These are phyloP conservation scores for Ametastegia equiseti DNA, from an alignment of 2,888 invertebrate genomes.

Conservation along the genomic window DNA sequence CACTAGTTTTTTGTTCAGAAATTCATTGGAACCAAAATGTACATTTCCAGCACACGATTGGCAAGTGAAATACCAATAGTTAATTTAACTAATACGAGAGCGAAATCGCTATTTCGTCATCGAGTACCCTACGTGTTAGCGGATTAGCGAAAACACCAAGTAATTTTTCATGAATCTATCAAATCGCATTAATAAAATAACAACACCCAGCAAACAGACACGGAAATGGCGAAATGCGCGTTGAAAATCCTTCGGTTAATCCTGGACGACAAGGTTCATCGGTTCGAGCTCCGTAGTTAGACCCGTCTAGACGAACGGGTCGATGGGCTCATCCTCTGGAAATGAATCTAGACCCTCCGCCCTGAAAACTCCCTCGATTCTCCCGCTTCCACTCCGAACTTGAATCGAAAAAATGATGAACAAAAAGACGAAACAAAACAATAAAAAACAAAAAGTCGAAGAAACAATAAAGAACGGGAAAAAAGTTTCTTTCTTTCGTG, in stretches of 20 bases:
- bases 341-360: constrained; percentile 35
- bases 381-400: background rate
- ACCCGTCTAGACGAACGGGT: constrained; percentile 48
- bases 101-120: too few species aligned
- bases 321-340: constrained; percentile 47
- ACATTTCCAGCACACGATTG: too few species aligned
- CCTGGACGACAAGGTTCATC: constrained; percentile 37
- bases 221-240: background rate
- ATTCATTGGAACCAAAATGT: too few species aligned
- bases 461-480: too few species aligned
- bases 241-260: constrained; percentile 20
- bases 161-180: too few species aligned
- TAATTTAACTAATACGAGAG: too few species aligned
- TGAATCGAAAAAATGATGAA: background rate
- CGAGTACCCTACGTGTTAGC: too few species aligned
- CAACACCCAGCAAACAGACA: background rate
- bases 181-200: background rate
- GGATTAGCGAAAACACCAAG: too few species aligned
- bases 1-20: too few species aligned
- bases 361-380: background rate
- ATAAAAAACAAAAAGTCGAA: background rate
- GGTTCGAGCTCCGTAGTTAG: constrained; percentile 40
- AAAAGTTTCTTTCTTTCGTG: too few species aligned
- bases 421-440: background rate
- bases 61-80: too few species aligned